Conservation (phyloP, 2,888 invertebrate genomes). For the Sussaba pulchella region DNA sequence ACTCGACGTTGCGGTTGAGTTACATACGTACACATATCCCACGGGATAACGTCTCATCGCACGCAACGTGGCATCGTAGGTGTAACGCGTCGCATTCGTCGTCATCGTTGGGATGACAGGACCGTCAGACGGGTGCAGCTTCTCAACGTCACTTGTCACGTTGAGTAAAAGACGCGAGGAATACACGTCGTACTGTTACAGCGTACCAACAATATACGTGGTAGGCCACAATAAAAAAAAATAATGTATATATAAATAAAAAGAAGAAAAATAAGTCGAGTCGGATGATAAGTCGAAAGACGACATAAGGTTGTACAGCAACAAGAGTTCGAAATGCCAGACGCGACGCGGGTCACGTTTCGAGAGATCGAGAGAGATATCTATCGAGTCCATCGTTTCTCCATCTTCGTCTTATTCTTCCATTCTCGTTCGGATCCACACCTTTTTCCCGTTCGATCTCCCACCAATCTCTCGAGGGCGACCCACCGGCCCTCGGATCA, state of each 20-base stretch:
- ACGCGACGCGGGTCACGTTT: conserved; percentile 61
- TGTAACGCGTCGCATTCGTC: conserved; percentile 41
- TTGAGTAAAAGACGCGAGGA: conserved; percentile 57
- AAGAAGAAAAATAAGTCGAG: conserved; percentile 23
- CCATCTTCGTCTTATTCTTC: neutral
- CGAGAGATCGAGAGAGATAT: conserved; percentile 63
- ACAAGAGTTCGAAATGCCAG: conserved; percentile 49
- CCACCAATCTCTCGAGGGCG: conserved; percentile 17
- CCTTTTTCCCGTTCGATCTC: conserved; percentile 49
- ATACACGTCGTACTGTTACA: conserved; percentile 51
- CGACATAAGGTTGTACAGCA: conserved; percentile 37
- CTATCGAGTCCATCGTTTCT: conserved; percentile 52
- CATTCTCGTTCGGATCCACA: conserved; percentile 43
- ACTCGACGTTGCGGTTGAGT: conserved; percentile 41
- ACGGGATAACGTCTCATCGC: conserved; percentile 53
- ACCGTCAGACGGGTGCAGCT: conserved; percentile 80
- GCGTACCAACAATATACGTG: neutral
- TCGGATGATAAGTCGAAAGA: conserved; percentile 29
- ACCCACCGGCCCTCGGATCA: conserved; percentile 35
- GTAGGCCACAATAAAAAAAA: too few species aligned
- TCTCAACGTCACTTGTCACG: conserved; percentile 80
- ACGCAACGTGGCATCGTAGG: conserved; percentile 29
- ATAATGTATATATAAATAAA: conserved; percentile 19
- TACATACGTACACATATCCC: conserved; percentile 57
- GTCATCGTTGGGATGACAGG: conserved; percentile 68